Evolutionary conservation across 2,888 invertebrate species (phyloP).

Genomic region (Chromoteleia sp.): DNA sequence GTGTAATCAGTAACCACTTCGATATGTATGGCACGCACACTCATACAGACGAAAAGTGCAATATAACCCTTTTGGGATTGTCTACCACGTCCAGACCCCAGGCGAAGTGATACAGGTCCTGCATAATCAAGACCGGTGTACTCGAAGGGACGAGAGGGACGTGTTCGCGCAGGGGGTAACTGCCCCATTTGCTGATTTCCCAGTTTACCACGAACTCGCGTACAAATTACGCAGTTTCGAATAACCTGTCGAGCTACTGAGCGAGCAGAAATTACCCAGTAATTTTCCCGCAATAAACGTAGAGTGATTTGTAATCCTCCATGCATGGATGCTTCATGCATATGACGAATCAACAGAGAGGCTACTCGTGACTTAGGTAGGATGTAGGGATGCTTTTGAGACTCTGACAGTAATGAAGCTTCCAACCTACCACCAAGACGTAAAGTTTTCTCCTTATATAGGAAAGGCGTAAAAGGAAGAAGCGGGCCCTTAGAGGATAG

Average conservation of each 20-base stretch:
- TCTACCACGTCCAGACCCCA: not conserved
- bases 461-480: not conserved
- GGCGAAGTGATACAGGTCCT: not conserved
- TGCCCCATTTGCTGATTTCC: not conserved
- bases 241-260: not conserved
- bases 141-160: conserved; percentile 2
- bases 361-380: conserved; percentile 1
- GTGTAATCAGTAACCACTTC: conserved; percentile 14
- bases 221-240: not conserved
- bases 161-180: not conserved
- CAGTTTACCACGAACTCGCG: not conserved
- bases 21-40: not conserved
- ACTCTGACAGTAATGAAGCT: not conserved
- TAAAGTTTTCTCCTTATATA: not conserved
- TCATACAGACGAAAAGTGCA: not conserved
- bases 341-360: not conserved
- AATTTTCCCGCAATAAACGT: not conserved
- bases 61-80: not conserved
- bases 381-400: conserved; percentile 1
- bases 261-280: not conserved
- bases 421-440: not conserved
- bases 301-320: conserved; percentile 4
- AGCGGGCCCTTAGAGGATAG: not conserved
- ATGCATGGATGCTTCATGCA: not conserved
- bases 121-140: conserved; percentile 9